Evolutionary conservation across 2,888 invertebrate genomes (phyloP).

Genomic region (Xiphydria camelus): DNA sequence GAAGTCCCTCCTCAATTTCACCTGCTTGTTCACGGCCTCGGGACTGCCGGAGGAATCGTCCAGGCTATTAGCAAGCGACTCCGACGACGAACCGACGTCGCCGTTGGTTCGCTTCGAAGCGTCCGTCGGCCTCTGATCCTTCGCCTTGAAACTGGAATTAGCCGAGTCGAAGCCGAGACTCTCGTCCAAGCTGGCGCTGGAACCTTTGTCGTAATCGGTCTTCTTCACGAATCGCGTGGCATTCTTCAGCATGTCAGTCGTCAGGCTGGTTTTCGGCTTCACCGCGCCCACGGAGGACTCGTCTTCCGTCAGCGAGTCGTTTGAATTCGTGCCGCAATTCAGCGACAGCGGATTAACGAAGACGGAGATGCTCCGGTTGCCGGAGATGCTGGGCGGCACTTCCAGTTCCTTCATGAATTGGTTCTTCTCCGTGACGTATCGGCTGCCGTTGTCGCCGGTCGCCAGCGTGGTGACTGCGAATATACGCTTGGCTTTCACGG

Average conservation of each 20-base stretch:
- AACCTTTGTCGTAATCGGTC: constrained; percentile 46
- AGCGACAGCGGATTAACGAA: constrained; percentile 67
- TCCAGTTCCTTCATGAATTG: constrained; percentile 59
- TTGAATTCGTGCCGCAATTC: constrained; percentile 49
- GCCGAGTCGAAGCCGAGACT: constrained; percentile 51
- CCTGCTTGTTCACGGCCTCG: constrained; percentile 33
- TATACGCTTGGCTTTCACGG: constrained; percentile 59
- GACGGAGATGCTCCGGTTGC: constrained; percentile 64
- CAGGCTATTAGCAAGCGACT: constrained; percentile 52
- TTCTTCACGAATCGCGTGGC: constrained; percentile 54
- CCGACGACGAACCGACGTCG: constrained; percentile 49
- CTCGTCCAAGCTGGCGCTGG: constrained; percentile 50
- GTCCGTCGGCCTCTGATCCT: constrained; percentile 42
- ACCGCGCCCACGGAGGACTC: constrained; percentile 29
- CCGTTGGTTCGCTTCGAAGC: constrained; percentile 50
- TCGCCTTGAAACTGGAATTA: constrained; percentile 37
- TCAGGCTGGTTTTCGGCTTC: constrained; percentile 35
- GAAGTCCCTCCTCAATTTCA: constrained; percentile 38
- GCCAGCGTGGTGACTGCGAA: constrained; percentile 63
- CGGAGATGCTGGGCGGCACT: constrained; percentile 60
- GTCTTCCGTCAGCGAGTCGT: constrained; percentile 52
- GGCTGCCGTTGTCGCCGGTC: constrained; percentile 54
- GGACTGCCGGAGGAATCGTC: constrained; percentile 54
- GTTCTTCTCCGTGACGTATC: constrained; percentile 57
- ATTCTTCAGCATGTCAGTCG: constrained; percentile 46